Evolutionary conservation across 2,797 vertebrate genomes (phyloP).

Genomic region (Eulemur coronatus): DNA sequence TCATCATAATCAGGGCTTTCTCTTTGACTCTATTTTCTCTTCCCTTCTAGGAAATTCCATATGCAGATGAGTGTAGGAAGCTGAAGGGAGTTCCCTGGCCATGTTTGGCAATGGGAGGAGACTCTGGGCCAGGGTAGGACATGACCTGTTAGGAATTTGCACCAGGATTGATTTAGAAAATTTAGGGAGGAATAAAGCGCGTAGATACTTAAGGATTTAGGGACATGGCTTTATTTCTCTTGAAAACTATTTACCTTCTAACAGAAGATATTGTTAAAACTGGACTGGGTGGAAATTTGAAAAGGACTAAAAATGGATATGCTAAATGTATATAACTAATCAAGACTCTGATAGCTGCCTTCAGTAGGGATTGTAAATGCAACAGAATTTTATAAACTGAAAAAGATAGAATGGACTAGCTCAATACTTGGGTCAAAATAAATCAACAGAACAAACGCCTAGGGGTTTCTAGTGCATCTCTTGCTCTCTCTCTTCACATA

Average conservation of each 20-base stretch:
- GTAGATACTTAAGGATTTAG: neutral
- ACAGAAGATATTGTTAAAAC: neutral
- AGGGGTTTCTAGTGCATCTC: neutral
- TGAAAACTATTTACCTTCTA: neutral
- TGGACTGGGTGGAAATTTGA: neutral
- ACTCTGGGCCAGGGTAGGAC: neutral
- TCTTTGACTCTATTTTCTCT: neutral
- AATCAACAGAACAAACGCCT: neutral
- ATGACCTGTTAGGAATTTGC: neutral
- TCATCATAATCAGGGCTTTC: neutral
- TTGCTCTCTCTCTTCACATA: too few relatives aligned
- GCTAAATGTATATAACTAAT: neutral
- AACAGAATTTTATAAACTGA: neutral
- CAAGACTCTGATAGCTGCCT: neutral
- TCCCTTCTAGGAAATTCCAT: neutral
- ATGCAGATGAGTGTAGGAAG: neutral
- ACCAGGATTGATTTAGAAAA: neutral
- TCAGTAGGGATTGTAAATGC: neutral
- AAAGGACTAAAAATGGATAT: neutral
- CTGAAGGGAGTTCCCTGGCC: neutral
- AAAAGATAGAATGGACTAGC: neutral
- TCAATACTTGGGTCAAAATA: constrained; percentile 21
- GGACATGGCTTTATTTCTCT: neutral
- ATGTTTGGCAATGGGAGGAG: neutral
- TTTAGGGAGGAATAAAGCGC: neutral